These are phyloP conservation scores for Lamproptera curius DNA, from an alignment of 2,888 invertebrate species.

Conservation along the genomic window DNA sequence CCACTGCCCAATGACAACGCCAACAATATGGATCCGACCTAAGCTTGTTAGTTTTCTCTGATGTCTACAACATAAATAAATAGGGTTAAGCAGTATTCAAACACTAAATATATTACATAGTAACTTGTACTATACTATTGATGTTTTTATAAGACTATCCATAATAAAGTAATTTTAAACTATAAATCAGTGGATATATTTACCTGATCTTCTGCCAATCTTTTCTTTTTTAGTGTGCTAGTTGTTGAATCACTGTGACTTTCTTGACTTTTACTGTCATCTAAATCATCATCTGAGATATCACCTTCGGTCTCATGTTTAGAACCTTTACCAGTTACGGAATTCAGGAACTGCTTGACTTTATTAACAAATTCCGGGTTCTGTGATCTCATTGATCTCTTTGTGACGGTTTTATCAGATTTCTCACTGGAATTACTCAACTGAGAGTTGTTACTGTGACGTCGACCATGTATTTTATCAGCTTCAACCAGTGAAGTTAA, in stretches of 20 bases:
- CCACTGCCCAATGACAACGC: conserved; percentile 89
- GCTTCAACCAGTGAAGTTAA: conserved; percentile 56
- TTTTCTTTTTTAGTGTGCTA: conserved; percentile 36
- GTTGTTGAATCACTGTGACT: conserved; percentile 32
- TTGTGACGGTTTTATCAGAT: conserved; percentile 47
- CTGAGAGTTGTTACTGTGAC: conserved; percentile 56
- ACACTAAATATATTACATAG: too few relatives aligned
- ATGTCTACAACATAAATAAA: conserved; percentile 29
- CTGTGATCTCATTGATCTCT: conserved; percentile 79
- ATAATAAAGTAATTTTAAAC: not conserved
- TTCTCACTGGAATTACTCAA: conserved; percentile 59
- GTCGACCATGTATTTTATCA: conserved; percentile 49
- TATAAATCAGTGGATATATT: too few relatives aligned
- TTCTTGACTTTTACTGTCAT: conserved; percentile 40
- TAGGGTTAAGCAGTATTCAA: too few relatives aligned
- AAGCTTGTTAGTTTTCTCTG: conserved; percentile 41
- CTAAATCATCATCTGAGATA: conserved; percentile 45
- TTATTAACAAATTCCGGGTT: conserved; percentile 81
- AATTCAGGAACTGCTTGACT: conserved; percentile 79
- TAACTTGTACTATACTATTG: too few relatives aligned
- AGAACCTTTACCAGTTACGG: conserved; percentile 60
- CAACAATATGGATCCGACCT: conserved; percentile 91
- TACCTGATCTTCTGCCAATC: conserved; percentile 28
- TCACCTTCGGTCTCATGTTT: conserved; percentile 37
- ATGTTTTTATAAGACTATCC: too few relatives aligned